These are phyloP conservation scores for Dendrolimus punctatus DNA, from an alignment of 1,140 invertebrate genomes.

Conservation along the genomic window DNA sequence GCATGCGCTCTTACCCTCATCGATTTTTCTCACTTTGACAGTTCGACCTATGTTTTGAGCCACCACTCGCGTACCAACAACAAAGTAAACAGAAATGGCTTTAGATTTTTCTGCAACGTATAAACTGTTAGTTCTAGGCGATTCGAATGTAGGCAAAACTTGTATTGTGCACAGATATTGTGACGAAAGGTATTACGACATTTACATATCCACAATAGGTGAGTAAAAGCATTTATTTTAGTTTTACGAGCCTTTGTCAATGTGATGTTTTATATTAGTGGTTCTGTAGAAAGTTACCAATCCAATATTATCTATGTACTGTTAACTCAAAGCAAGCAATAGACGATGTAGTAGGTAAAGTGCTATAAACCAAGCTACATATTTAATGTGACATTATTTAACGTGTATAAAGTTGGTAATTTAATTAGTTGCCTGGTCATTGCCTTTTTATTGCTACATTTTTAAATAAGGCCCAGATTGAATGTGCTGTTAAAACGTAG, in stretches of 20 bases:
- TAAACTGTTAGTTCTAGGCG: constrained; percentile 90
- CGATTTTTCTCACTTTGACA: constrained; percentile 68
- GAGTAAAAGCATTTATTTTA: constrained; percentile 63
- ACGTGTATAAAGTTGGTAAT: too few species aligned
- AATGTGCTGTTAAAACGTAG: too few species aligned
- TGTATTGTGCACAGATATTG: constrained; percentile 93
- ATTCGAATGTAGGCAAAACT: constrained; percentile 94
- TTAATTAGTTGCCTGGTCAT: too few species aligned
- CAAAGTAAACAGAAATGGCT: constrained; percentile 78
- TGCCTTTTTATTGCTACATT: too few species aligned
- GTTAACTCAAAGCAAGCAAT: too few species aligned
- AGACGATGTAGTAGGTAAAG: constrained; percentile 12
- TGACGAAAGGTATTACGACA: constrained; percentile 91
- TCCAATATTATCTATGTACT: constrained; percentile 23
- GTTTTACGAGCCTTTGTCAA: constrained; percentile 48
- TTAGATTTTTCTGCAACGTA: constrained; percentile 87
- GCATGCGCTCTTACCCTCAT: constrained; percentile 58
- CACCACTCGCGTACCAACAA: constrained; percentile 39
- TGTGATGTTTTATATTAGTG: constrained; percentile 37
- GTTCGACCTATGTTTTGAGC: constrained; percentile 61
- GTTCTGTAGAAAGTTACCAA: constrained; percentile 20
- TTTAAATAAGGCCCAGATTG: too few species aligned
- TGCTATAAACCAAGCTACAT: too few species aligned
- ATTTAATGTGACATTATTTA: too few species aligned
- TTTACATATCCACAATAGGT: constrained; percentile 94